Evolutionary conservation across 2,797 vertebrate genomes (phyloP).

Genomic region (Pteronotus mesoamericanus): DNA sequence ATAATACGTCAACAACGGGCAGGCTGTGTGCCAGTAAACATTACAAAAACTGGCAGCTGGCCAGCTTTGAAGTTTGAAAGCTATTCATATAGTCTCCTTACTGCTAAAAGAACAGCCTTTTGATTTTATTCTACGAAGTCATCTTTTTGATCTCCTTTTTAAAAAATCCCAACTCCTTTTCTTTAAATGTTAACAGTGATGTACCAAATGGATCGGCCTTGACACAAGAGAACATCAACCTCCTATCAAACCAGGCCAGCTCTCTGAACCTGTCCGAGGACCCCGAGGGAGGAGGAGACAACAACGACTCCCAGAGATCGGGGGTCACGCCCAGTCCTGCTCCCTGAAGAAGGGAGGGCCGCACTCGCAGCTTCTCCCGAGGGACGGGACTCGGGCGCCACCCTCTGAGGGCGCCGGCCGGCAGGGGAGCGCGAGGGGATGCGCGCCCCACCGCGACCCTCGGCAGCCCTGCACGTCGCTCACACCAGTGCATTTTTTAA

Average conservation of each 20-base stretch:
- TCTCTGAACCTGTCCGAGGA: constrained; percentile 92
- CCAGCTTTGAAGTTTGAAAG: not conserved
- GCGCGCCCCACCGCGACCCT: constrained; percentile 87
- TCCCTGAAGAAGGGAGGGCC: constrained; percentile 74
- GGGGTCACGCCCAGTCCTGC: constrained; percentile 84
- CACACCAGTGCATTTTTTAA: constrained; percentile 89
- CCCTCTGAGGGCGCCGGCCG: constrained; percentile 42
- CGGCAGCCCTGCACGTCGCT: constrained; percentile 88
- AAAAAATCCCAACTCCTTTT: not conserved
- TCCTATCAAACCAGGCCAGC: constrained; percentile 91
- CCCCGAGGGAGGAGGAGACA: constrained; percentile 83
- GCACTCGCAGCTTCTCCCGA: not conserved
- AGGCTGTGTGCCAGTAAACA: not conserved
- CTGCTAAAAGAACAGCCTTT: not conserved
- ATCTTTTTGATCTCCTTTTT: not conserved
- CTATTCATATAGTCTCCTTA: not conserved
- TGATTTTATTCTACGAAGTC: constrained; percentile 11
- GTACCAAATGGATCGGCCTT: constrained; percentile 93
- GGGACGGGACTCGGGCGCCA: no score
- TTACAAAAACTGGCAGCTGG: not conserved
- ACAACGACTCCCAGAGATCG: constrained; percentile 90
- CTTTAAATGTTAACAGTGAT: constrained; percentile 82
- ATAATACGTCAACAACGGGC: not conserved
- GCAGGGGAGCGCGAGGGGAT: constrained; percentile 75
- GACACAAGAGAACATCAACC: constrained; percentile 90